Evolutionary conservation across 1,140 invertebrate genomes (phyloP), one percentile per base, ranked within the genome.

Genomic region (Drosophila bocqueti): DNA sequence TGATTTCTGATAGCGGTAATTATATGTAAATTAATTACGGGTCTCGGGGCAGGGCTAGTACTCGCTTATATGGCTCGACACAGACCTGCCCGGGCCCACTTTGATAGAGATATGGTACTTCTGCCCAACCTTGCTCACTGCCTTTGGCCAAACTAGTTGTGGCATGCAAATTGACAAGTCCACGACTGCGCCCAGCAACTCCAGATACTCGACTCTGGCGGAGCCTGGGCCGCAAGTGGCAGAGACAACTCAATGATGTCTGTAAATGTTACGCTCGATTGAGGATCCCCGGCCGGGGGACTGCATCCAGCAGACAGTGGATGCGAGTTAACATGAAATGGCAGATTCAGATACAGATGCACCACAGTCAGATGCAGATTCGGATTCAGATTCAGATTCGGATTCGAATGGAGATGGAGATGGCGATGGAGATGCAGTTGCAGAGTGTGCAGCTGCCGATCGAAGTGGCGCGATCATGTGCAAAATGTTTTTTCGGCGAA

Each of bases 251-350:
- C 76, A 72, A 85, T 78, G 78, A 65, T 71, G 74, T 74, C 73
- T 79, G 65, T 47, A 79, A 82, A 76, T 79, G 83, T 64, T 79
- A 76, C 64, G 83, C 83, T 85, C 79, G 75, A 85, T 79, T 71
- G 83, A 79, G 66, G 75, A 82, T 82, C 59, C 62, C 67, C 77
- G 60, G 52, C 72, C 40, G n/a, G 58, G 47, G 50, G 52, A 63
- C 50, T 38, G 66, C 24, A 49, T 2, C 24, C 24, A 26, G 59
- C 75, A 57, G 61, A 58, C 69, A 58, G 57, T 71, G 49, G 18
- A 72, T 46, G 61, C 54, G 62, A 76, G 73, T 65, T 65, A 75
- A 67, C 75, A 77, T 77, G 74, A 68, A 49, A 49, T 66, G 46
- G 42, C 73, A 77, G 75, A 59, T 52, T 54, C 76, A 67, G 66